phyloP scores from a whole-genome alignment of 2,113 vertebrate genomes.

The Aspiorhynchus laticeps region DNA sequence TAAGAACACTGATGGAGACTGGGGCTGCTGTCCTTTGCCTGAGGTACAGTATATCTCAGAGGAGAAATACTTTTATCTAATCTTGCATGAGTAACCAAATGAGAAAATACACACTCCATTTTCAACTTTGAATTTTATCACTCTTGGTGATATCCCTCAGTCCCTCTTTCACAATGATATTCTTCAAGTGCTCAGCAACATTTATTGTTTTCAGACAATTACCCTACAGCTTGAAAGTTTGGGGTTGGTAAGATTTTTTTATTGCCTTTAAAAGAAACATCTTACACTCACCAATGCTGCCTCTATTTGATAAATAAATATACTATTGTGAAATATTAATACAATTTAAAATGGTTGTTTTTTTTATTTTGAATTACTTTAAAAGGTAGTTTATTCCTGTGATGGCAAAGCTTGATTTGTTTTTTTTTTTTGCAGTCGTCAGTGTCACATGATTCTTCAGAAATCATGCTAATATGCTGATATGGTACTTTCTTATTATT shows the following conservation, averaged over 20 bases:
- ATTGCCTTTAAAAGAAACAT: not conserved
- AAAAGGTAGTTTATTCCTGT: not conserved
- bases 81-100: slow-evolving; percentile 30
- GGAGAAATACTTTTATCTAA: not conserved
- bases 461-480: not conserved
- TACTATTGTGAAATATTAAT: not conserved
- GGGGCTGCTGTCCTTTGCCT: slow-evolving; percentile 71
- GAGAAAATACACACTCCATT: not conserved
- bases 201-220: not conserved
- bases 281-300: not conserved
- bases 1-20: slow-evolving; percentile 46
- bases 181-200: not conserved
- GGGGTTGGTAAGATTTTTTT: not conserved
- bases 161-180: not conserved
- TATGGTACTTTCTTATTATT: not conserved
- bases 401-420: not conserved
- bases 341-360: not conserved
- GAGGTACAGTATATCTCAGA: slow-evolving; percentile 34
- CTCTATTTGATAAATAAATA: not conserved
- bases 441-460: not conserved
- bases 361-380: too few species aligned
- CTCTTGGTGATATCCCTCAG: not conserved
- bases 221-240: not conserved
- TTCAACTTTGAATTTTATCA: slow-evolving; percentile 40
- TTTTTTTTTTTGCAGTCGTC: not conserved